Evolutionary conservation across 2,113 vertebrate species (phyloP).

Genomic region (Macroglossus sobrinus): DNA sequence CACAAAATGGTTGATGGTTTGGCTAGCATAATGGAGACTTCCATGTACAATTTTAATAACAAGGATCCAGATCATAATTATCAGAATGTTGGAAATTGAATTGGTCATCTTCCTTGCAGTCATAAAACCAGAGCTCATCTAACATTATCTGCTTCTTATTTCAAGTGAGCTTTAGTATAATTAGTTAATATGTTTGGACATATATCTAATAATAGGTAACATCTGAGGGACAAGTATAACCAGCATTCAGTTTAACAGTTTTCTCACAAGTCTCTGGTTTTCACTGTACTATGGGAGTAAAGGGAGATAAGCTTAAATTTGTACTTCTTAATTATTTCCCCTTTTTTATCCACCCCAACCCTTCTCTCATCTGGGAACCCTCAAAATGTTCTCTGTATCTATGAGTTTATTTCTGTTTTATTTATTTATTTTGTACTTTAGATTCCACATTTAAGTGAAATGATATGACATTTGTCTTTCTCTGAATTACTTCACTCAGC

Average conservation of each 20-base stretch:
- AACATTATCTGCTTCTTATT: not conserved
- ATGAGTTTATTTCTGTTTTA: too few relatives aligned
- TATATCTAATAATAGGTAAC: not conserved
- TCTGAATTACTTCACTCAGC: too few relatives aligned
- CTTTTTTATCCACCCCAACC: too few relatives aligned
- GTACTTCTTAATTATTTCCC: too few relatives aligned
- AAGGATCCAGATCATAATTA: not conserved
- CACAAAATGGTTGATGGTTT: not conserved
- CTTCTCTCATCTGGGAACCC: too few relatives aligned
- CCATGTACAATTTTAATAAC: not conserved
- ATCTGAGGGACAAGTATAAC: not conserved
- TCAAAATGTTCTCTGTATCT: too few relatives aligned
- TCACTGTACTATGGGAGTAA: not conserved
- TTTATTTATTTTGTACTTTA: too few relatives aligned
- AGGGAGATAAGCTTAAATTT: not conserved
- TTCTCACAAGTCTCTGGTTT: not conserved
- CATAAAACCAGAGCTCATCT: not conserved
- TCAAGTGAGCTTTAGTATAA: not conserved
- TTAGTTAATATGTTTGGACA: not conserved
- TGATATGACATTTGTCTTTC: too few relatives aligned
- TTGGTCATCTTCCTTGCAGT: not conserved
- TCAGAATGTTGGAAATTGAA: not conserved
- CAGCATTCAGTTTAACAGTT: not conserved
- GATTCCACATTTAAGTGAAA: too few relatives aligned
- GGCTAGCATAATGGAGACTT: not conserved